Evolutionary conservation across 2,113 vertebrate species (phyloP).

Genomic region (Andinoacara biseriatus): DNA sequence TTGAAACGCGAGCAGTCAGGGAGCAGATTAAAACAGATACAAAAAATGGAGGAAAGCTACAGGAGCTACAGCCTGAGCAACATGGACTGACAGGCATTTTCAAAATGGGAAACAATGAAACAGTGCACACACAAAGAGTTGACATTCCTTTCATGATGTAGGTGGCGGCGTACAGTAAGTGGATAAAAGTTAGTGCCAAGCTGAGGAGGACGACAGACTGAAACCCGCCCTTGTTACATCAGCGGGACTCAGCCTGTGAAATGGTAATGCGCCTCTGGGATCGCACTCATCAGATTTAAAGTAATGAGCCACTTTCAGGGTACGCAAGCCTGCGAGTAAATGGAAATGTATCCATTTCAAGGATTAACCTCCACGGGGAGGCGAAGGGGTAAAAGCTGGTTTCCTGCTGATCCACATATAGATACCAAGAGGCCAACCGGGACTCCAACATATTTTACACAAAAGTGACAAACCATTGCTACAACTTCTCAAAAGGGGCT

Average conservation of each 20-base stretch:
- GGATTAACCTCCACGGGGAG: neutral
- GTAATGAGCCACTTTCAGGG: neutral
- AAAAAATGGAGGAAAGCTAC: neutral
- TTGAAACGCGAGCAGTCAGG: neutral
- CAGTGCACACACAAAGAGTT: neutral
- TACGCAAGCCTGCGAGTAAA: neutral
- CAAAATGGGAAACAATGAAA: neutral
- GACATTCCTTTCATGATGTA: neutral
- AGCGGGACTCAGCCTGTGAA: slow-evolving; percentile 7
- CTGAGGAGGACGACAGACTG: neutral
- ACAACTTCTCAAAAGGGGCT: neutral
- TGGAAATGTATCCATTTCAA: neutral
- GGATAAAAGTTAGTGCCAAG: neutral
- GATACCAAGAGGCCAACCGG: neutral
- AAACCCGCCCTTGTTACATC: slow-evolving; percentile 18
- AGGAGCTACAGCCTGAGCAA: neutral
- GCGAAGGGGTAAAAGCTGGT: neutral
- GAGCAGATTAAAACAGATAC: neutral
- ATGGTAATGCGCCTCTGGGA: slow-evolving; percentile 8
- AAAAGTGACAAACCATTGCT: neutral
- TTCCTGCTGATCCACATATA: neutral
- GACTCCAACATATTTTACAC: neutral
- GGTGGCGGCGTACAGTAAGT: neutral
- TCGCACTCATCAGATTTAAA: slow-evolving; percentile 17
- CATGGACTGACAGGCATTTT: neutral